These are phyloP conservation scores for Bruchidius siliquastri DNA, from an alignment of 2,888 invertebrate species.

Conservation along the genomic window DNA sequence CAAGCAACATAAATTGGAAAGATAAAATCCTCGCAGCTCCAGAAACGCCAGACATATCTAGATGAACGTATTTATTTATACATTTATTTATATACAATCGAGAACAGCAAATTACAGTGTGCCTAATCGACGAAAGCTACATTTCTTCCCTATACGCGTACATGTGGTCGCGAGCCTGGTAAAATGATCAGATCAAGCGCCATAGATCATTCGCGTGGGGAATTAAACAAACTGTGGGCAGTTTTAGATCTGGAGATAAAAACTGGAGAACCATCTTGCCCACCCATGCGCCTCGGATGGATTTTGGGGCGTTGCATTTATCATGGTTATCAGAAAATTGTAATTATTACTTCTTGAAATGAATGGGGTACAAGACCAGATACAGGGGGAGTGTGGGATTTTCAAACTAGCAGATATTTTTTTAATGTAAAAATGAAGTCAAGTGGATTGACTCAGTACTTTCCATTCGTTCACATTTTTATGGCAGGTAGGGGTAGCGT, in stretches of 20 bases:
- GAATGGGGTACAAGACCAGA: background rate
- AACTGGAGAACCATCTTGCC: background rate
- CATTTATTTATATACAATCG: background rate
- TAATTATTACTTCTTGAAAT: background rate
- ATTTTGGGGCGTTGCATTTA: background rate
- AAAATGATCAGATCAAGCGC: background rate
- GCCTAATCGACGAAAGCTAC: background rate
- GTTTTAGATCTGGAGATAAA: background rate
- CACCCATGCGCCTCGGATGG: background rate
- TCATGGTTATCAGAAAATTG: background rate
- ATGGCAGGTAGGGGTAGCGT: no score
- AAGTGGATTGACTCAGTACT: no score
- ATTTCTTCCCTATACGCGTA: background rate
- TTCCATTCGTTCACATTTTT: no score
- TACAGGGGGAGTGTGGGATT: background rate
- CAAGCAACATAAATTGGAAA: background rate
- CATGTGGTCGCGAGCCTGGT: background rate
- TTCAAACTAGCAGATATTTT: no score
- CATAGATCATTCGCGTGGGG: background rate
- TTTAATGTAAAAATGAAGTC: no score
- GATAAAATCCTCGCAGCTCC: background rate
- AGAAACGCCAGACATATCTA: background rate
- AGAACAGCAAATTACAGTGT: background rate
- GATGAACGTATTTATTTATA: background rate
- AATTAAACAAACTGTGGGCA: background rate